A percentile compares a stretch with the other conserved stretches of the same genome.
Conservation (phyloP, 2,888 invertebrate genomes). For the Beris morrisii region DNA sequence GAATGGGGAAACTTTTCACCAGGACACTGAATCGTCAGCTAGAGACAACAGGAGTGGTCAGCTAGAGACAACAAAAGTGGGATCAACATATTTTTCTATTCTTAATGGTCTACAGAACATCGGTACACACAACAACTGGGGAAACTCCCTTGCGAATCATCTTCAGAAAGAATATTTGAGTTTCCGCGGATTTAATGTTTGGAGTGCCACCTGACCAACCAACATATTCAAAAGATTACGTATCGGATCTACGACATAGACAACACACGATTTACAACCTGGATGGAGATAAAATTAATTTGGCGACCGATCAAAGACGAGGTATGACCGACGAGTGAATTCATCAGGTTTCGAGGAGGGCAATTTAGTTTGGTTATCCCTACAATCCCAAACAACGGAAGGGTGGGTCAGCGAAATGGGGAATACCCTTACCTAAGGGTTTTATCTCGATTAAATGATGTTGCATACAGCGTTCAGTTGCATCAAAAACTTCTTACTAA, state of each 20-base stretch:
- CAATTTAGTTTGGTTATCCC: conserved; percentile 15
- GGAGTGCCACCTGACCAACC: conserved; percentile 1
- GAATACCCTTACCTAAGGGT: no score
- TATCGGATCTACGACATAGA: no score
- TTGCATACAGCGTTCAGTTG: no score
- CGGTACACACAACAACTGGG: conserved; percentile 31
- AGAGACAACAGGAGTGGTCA: conserved; percentile 16
- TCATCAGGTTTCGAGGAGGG: background rate
- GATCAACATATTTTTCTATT: background rate
- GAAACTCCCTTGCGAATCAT: conserved; percentile 2
- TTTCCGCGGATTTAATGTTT: conserved; percentile 33
- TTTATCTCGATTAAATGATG: no score
- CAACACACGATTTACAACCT: no score
- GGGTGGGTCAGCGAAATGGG: no score
- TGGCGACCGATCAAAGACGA: conserved; percentile 4
- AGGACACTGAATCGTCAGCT: conserved; percentile 38
- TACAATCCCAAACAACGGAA: conserved; percentile 1
- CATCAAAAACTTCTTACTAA: no score
- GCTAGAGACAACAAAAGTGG: background rate
- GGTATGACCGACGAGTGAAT: background rate
- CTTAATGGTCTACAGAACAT: conserved; percentile 17
- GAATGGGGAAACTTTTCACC: conserved; percentile 43
- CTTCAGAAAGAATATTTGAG: conserved; percentile 33
- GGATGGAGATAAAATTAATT: no score
- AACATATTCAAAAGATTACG: no score